phyloP scores from a whole-genome alignment of 23 tunicate genomes.

The Clavelina lepadiformis region DNA sequence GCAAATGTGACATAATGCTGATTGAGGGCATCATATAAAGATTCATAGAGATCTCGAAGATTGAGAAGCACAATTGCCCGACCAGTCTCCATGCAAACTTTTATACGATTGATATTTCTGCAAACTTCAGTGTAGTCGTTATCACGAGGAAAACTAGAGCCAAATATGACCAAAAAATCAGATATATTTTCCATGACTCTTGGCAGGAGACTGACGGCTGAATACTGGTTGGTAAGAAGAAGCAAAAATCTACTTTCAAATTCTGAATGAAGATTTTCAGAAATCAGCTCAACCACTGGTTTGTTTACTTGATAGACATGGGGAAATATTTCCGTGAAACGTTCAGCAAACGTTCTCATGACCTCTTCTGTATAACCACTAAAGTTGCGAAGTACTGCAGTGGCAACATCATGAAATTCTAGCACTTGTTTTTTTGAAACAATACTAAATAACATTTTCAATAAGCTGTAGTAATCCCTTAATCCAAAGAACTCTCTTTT shows the following conservation, averaged over 20 bases:
- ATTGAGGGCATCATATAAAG: constrained; percentile 69
- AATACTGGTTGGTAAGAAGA: constrained; percentile 50
- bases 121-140: constrained; percentile 61
- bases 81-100: constrained; percentile 75
- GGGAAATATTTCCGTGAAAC: constrained; percentile 6
- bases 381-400: constrained; percentile 51
- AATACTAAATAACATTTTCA: constrained; percentile 46
- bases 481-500: constrained; percentile 58
- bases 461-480: constrained; percentile 52
- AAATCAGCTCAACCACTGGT: constrained; percentile 24
- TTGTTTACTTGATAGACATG: neutral
- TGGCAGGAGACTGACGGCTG: constrained; percentile 46
- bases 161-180: constrained; percentile 44
- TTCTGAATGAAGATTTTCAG: constrained; percentile 31
- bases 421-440: constrained; percentile 8
- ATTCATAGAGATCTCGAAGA: constrained; percentile 55
- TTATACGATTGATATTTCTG: constrained; percentile 69
- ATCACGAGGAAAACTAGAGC: constrained; percentile 79
- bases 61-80: constrained; percentile 52
- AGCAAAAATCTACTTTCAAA: constrained; percentile 54
- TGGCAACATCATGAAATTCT: constrained; percentile 9
- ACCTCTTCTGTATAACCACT: constrained; percentile 28
- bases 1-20: constrained; percentile 72
- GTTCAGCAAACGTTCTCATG: constrained; percentile 3
- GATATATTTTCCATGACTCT: constrained; percentile 21